These are phyloP conservation scores for Heliconius sara DNA, from an alignment of 2,888 invertebrate genomes.

Conservation along the genomic window DNA sequence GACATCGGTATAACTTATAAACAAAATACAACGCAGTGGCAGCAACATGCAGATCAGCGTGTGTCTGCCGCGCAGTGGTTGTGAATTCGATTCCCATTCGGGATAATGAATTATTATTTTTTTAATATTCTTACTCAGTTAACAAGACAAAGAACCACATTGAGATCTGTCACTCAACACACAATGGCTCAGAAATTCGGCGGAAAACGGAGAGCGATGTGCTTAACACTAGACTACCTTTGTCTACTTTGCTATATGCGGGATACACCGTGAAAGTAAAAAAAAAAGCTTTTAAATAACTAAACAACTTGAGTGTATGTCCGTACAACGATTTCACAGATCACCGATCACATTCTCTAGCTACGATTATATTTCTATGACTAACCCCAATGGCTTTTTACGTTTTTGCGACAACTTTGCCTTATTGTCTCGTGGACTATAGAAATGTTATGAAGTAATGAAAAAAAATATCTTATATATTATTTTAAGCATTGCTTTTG, in stretches of 20 bases:
- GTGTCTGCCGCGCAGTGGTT: too few species aligned
- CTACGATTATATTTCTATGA: conserved; percentile 31
- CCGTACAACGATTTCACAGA: conserved; percentile 29
- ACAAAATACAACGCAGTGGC: too few species aligned
- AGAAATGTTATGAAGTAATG: not conserved
- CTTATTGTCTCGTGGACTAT: not conserved
- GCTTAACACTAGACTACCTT: too few species aligned
- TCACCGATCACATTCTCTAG: conserved; percentile 25
- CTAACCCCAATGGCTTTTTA: conserved; percentile 23
- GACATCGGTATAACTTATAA: too few species aligned
- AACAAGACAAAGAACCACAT: too few species aligned
- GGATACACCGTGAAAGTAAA: not conserved
- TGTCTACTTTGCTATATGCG: not conserved
- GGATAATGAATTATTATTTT: too few species aligned
- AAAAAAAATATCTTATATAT: not conserved
- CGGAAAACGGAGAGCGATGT: too few species aligned
- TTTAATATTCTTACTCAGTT: too few species aligned
- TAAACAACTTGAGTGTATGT: conserved; percentile 23
- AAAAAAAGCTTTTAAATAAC: not conserved
- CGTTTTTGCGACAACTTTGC: conserved; percentile 17
- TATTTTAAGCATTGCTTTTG: not conserved
- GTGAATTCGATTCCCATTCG: too few species aligned
- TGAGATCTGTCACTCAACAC: too few species aligned
- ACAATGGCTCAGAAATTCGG: too few species aligned
- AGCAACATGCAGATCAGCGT: too few species aligned